phyloP scores from a whole-genome alignment of 2,797 vertebrate genomes.

The Nyctibius grandis region DNA sequence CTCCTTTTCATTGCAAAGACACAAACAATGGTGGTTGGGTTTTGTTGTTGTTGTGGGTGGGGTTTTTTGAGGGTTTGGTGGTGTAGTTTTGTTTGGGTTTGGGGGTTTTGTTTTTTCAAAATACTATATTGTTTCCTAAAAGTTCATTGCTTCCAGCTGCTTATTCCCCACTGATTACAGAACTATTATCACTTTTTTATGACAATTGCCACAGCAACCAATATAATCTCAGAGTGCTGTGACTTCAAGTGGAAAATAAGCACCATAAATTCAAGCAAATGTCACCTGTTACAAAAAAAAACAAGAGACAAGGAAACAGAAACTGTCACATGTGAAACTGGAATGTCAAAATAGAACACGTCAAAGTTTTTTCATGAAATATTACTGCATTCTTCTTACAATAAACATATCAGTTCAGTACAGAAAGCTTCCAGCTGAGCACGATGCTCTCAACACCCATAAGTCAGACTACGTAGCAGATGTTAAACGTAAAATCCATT shows the following conservation, averaged over 20 bases:
- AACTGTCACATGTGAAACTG: neutral
- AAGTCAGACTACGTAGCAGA: conserved; percentile 34
- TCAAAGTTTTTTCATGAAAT: neutral
- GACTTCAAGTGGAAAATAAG: conserved; percentile 29
- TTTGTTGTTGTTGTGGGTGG: neutral
- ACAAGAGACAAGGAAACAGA: neutral
- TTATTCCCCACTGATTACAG: neutral
- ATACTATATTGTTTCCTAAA: neutral
- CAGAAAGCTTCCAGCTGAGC: conserved; percentile 23
- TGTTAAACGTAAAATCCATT: conserved; percentile 56
- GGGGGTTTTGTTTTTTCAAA: neutral
- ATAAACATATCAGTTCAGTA: neutral
- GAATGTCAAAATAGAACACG: neutral
- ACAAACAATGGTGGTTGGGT: neutral
- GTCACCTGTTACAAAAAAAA: neutral
- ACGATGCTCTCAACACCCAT: neutral
- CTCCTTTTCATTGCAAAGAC: neutral
- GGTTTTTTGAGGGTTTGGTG: rapidly evolving
- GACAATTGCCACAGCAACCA: neutral
- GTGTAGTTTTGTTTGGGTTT: neutral
- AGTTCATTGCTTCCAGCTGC: neutral
- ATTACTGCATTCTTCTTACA: neutral
- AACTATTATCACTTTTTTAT: conserved; percentile 13
- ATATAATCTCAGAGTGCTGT: neutral
- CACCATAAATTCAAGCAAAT: neutral